Base-by-base conservation (phyloP, 92 coral and sea anemone species). In the Siderastrea siderea region DNA sequence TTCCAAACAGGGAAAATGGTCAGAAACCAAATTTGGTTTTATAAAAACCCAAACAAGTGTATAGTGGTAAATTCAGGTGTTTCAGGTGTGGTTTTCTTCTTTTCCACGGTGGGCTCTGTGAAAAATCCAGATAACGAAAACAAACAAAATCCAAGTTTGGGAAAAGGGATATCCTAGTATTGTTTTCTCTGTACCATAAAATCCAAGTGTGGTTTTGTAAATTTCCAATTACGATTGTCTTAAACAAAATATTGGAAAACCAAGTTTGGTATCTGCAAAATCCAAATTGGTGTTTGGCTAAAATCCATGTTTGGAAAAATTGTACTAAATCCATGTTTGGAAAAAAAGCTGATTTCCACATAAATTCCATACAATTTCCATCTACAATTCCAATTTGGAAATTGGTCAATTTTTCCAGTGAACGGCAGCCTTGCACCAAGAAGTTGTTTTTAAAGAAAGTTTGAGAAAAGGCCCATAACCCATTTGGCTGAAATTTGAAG, bases 221-320 rank as follows among this genome's bases (percentile, higher is more conserved):
- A 50, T 79, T 79, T 14, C 71, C 84, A 63, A 63, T 43, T 12
- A 49, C 16, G 84, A 47, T 46, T 38, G 9, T 62, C 71, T 62
- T 16, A 47, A 52, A 46, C 55, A 78, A 78, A 3, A 78, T 62
- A 61, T 78, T 43, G 58, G 68, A 78, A 78, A 78, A 19, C 83
- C 83, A 47, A 19, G 83, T 78, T 59, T 47, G 71, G 83, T 78
- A 78, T 61, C 71, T 78, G 26, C 3, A 78, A 48, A 79, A 65
- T 50, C 84, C 84, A 50, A 79, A 79, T n/a, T 79, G 74, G 84
- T 79, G 65, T 64, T 64, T 2, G 14, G 74, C n/a, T 50, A 52
- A 63, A 64, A 79, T 79, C 84, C 74, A 79, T 46, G 72, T 64
- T 79, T 79, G 83, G 83, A 79, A 79, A 79, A 79, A 13, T 79